Evolutionary conservation across 1,140 invertebrate species (phyloP), one percentile per base, ranked within the genome.

Genomic region (Daktulosphaira vitifoliae): DNA sequence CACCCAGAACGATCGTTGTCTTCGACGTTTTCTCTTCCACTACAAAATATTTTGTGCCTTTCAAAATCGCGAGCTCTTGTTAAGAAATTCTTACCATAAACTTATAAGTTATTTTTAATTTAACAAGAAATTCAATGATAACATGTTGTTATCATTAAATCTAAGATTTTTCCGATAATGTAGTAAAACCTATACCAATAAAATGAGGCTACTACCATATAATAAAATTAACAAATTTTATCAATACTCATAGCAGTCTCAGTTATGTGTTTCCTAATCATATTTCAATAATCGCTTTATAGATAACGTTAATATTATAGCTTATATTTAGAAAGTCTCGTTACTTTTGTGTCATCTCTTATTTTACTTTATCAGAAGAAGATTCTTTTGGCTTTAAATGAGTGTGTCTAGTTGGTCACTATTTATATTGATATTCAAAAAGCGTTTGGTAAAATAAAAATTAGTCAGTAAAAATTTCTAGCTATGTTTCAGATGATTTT

Each of bases 1-100:
- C 66, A 66, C 64, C 69, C 67, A 49, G 68, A 66, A 67, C 50
- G 65, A 29, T 59, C 18, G 15, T 68, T 54, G 53, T 66, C 67
- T 66, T 68, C 54, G 13, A 66, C 48, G 26, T 38, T 15, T 53
- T 66, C 65, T 51, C 54, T 22, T 6, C 65, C 56, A 13, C 50
- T 39, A 39, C 59, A 26, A 54, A 66, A 68, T 25, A 29, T 18
- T 49, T 62, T 68, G 50, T 66, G 49, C 65, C 54, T 66, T 39
- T 51, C 54, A 48, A 64, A 66, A 62, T 64, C 44, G n/a, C 46
- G 16, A 56, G 64, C 38, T 16, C 20, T 23, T 16, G 48, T 53
- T 26, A 62, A 23, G 2, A 2, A 15, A 7, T 62, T 39, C 9
- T 62, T 29, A 29, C 23, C 25, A 44, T 64, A 33, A 20, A 64